Evolutionary conservation across 2,797 vertebrate genomes (phyloP), one percentile per base, ranked within the genome.

Genomic region (Sebastolobus altivelis): DNA sequence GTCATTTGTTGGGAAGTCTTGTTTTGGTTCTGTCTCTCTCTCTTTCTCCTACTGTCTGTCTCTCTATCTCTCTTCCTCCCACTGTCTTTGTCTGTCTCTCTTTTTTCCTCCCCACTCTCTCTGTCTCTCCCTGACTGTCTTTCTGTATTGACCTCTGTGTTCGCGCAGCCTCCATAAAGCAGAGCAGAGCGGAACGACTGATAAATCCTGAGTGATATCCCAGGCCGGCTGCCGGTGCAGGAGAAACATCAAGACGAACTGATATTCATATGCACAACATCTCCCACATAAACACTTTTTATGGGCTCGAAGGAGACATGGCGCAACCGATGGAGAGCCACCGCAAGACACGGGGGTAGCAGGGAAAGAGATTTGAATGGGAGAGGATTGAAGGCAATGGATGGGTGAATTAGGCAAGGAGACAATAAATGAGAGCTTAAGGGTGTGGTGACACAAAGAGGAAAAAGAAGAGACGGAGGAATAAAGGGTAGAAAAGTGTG

Each of bases 201-300:
- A 92, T 91, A 92, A 91, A 93, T 86, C 79, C 82, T 38, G 54
- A 72, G 59, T 35, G 79, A 88, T 84, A 69, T 85, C 77, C 46
- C 66, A 2, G 46, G 37, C 79, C 31, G 73, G 76, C 71, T 80
- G 77, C 65, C n/a, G 40, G 65, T 72, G 70, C 80, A 29, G 59
- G 43, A 60, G 67, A 85, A 84, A 82, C 72, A 77, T 85, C 83
- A 80, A 66, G 87, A 85, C 49, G 62, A 88, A 82, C 75, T 76
- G 88, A 93, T 91, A 87, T 92, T 89, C 86, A 88, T 81, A 88
- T 79, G 85, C 85, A 82, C 82, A 76, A 79, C 86, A 86, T 82
- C 81, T 29, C 54, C 79, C 65, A 56, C 67, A 75, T 87, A 83
- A 86, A 87, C 76, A 49, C 62, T 76, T 35, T 92, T 92, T 89